Evolutionary conservation across 2,797 vertebrate genomes (phyloP).

Genomic region (Lutra lutra): DNA sequence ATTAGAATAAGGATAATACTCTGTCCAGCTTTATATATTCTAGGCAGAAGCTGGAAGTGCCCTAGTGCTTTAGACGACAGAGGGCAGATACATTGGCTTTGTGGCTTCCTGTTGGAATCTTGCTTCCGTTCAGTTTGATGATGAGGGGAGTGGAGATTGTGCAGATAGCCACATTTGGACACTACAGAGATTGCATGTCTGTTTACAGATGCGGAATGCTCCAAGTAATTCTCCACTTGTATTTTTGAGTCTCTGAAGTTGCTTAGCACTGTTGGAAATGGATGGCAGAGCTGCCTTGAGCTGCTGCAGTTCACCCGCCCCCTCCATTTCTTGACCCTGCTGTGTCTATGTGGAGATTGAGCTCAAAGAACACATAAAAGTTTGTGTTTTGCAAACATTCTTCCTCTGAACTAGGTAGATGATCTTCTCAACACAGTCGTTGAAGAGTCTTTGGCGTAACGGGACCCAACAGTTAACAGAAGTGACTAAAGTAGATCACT

Average conservation of each 20-base stretch:
- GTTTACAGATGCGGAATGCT: neutral
- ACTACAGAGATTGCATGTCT: neutral
- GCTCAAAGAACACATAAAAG: neutral
- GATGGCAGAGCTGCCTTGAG: neutral
- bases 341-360: neutral
- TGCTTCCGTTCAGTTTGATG: neutral
- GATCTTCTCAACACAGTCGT: neutral
- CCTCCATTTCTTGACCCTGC: neutral
- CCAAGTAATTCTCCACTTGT: neutral
- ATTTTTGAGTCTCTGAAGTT: neutral
- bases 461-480: neutral
- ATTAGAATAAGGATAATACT: neutral
- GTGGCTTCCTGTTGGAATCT: neutral
- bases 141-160: neutral
- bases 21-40: neutral
- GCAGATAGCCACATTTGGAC: neutral
- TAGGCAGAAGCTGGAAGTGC: neutral
- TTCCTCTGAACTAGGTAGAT: neutral
- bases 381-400: neutral
- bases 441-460: neutral
- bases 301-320: neutral
- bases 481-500: neutral
- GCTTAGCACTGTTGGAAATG: neutral
- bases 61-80: neutral
- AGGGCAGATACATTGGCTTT: neutral